These are phyloP conservation scores for Brachionus plicatilis DNA, from an alignment of 1,140 invertebrate species.

Conservation along the genomic window DNA sequence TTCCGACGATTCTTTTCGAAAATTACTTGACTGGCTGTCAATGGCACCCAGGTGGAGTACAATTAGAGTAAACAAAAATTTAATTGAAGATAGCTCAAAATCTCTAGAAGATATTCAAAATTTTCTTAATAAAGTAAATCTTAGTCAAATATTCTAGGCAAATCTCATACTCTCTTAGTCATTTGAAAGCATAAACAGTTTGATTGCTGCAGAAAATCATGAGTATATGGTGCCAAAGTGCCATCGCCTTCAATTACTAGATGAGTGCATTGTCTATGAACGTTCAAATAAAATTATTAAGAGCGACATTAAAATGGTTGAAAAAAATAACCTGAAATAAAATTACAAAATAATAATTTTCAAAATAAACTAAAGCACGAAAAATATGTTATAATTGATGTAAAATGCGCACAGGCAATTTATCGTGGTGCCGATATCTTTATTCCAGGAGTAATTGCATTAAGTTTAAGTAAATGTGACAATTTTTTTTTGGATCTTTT, in stretches of 20 bases:
- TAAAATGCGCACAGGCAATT: conserved; percentile 35
- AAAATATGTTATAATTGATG: conserved; percentile 24
- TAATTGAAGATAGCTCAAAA: neutral
- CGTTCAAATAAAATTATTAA: neutral
- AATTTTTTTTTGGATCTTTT: neutral
- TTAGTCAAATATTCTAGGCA: neutral
- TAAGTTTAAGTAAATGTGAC: conserved; percentile 4
- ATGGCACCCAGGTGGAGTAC: neutral
- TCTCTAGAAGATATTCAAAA: neutral
- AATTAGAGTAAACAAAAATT: neutral
- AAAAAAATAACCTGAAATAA: neutral
- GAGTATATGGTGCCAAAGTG: neutral
- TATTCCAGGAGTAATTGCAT: conserved; percentile 17
- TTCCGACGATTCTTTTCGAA: neutral
- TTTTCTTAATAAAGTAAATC: neutral
- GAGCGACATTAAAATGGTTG: neutral
- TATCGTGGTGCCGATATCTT: conserved; percentile 17
- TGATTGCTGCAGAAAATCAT: neutral
- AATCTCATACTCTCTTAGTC: neutral
- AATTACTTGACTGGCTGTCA: neutral
- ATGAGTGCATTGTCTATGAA: neutral
- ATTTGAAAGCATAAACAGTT: neutral
- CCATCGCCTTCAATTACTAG: neutral
- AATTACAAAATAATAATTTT: neutral
- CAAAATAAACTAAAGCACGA: neutral